phyloP scores from a whole-genome alignment of 1,140 invertebrate species.

The Neodiprion pinetum region DNA sequence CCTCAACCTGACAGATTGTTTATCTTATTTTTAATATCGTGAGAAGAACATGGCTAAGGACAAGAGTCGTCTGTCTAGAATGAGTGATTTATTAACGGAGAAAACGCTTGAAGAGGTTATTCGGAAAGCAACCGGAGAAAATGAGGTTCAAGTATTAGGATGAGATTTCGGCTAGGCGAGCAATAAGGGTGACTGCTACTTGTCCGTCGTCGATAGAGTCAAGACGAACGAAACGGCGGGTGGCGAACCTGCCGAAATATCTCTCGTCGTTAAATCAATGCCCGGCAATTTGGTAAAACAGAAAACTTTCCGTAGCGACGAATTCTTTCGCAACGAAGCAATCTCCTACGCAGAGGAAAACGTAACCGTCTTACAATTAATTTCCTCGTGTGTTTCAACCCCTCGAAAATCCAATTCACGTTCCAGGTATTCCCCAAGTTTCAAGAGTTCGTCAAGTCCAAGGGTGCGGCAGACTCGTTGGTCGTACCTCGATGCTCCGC shows the following conservation, averaged over 20 bases:
- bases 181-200: slow-evolving; percentile 71
- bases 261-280: slow-evolving; percentile 69
- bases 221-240: slow-evolving; percentile 57
- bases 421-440: slow-evolving; percentile 46
- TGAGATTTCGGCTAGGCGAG: slow-evolving; percentile 56
- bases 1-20: too few relatives aligned
- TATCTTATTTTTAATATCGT: too few relatives aligned
- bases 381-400: slow-evolving; percentile 22
- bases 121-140: slow-evolving; percentile 45
- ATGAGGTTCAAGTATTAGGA: slow-evolving; percentile 54
- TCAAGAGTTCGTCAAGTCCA: slow-evolving; percentile 42
- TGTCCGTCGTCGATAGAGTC: slow-evolving; percentile 68
- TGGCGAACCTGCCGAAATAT: slow-evolving; percentile 44
- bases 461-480: slow-evolving; percentile 35
- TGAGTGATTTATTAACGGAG: slow-evolving; percentile 56
- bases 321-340: slow-evolving; percentile 75
- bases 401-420: background rate
- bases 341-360: slow-evolving; percentile 68
- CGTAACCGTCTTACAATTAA: slow-evolving; percentile 51
- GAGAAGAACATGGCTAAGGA: slow-evolving; percentile 32
- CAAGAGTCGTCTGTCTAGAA: slow-evolving; percentile 26
- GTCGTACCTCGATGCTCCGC: slow-evolving; percentile 61
- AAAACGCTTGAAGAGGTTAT: slow-evolving; percentile 57
- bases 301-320: slow-evolving; percentile 69
- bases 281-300: slow-evolving; percentile 68